Evolutionary conservation across 2,113 vertebrate genomes (phyloP), one percentile per base, ranked within the genome.

Genomic region (Toxotes jaculatrix): DNA sequence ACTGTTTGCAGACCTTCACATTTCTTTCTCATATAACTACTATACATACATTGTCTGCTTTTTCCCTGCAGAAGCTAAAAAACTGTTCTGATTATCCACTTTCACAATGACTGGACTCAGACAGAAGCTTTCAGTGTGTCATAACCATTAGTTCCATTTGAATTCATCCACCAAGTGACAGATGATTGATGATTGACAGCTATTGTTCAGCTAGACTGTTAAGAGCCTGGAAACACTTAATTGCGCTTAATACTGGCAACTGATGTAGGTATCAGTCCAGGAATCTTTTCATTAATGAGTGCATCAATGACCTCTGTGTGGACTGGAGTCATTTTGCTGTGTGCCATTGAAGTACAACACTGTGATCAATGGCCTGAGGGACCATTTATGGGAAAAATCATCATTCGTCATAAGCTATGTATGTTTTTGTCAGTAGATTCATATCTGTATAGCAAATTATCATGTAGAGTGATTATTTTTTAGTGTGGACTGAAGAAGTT

Each of bases 91-190:
- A 84, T 69, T 67, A 72, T 71, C 61, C 51, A 21, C 65, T 69
- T 53, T 32, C 64, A 65, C 31, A 47, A 77, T 60, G 80, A 70
- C 61, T 75, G 36, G 72, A 80, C 72, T 62, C 80, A 43, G 43
- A 71, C 71, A 68, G 63, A 66, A 59, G 56, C 67, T 63, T 63
- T 63, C 67, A 73, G 4, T 55, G 27, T 53, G 61, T 84, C 85
- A 86, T 62, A 74, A 79, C 74, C 77, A 82, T 88, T 81, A 73
- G 82, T 82, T 90, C 80, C 73, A 66, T 77, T 64, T 81, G 57
- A 45, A 60, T 84, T 84, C 70, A 82, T 87, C 66, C 65, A 17
- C 17, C 68, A 71, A 77, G 64, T 83, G 87, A 90, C 87, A 71
- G 64, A 80, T 13, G 38, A 86, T 34, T 87, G 64, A 80, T 13